Evolutionary conservation across 2,797 vertebrate genomes (phyloP).

Genomic region (Acestrorhynchus altus): DNA sequence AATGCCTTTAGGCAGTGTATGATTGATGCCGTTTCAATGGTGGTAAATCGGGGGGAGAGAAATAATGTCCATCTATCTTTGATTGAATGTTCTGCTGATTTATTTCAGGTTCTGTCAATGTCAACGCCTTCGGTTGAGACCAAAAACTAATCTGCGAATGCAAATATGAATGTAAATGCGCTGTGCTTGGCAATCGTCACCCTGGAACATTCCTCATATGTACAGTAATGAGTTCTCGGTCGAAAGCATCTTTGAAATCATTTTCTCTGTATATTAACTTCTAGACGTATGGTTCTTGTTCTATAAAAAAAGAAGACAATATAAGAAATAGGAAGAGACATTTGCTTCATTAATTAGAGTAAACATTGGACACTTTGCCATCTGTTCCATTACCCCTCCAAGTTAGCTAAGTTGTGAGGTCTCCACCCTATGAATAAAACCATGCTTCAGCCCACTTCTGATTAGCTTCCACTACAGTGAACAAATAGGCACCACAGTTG

Average conservation of each 20-base stretch:
- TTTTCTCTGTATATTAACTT: conserved; percentile 12
- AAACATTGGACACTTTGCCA: conserved; percentile 56
- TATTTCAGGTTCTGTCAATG: not conserved
- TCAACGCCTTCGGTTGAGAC: not conserved
- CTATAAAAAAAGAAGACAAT: not conserved
- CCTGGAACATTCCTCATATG: conserved; percentile 1
- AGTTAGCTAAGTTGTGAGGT: conserved; percentile 24
- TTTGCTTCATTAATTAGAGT: conserved; percentile 60
- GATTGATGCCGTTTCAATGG: not conserved
- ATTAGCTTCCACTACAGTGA: conserved; percentile 13
- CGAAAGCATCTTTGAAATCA: not conserved
- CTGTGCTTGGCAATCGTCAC: not conserved
- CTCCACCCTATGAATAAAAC: conserved; percentile 33
- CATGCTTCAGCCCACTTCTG: conserved; percentile 12
- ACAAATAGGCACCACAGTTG: conserved; percentile 31
- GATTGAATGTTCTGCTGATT: conserved; percentile 17
- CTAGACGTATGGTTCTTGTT: conserved; percentile 11
- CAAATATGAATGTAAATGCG: conserved; percentile 9
- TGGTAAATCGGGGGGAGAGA: not conserved
- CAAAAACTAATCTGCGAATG: conserved; percentile 15
- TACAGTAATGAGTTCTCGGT: conserved; percentile 10
- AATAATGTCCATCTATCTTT: not conserved
- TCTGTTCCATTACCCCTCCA: conserved; percentile 50
- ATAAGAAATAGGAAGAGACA: conserved; percentile 2
- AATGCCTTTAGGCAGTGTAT: not conserved